Base-by-base conservation (phyloP, 30 jellyfish, hydroid and myxozoan species). In the Nemopilema nomurai region DNA sequence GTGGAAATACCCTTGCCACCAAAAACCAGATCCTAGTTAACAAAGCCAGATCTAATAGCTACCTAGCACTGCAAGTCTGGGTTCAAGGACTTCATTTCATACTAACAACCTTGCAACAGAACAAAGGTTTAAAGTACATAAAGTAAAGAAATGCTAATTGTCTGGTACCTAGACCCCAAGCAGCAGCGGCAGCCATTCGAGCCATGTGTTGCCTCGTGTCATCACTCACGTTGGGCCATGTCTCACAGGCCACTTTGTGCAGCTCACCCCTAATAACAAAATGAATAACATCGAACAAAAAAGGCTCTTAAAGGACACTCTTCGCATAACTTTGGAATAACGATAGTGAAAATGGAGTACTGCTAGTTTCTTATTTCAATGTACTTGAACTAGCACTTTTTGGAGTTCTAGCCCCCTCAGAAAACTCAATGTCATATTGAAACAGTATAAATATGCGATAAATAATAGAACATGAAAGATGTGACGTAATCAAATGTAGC, bases 181-280 rank as follows among this genome's bases (percentile, higher is more conserved):
- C 96, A 24, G 98, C 98, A 6, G 98, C 95, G 4, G 98, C 98
- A 25, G 98, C 98, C 88, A 94, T 93, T 64, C 98, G 65, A 27
- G 98, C 98, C 98, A 93, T 93, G 27, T 93, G 92, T 69, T 89
- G 97, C 29, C 98, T 80, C n/a, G 93, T 78, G 51, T 81, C 93
- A 68, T 93, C 98, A 28, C 97, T 76, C 13, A 93, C 98, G 25
- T 62, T 69, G n/a, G 95, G 97, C 98, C 98, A 93, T 23, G 90
- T 89, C 22, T 93, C 96, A 51, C 97, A 87, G 52, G 98, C 98
- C 50, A 93, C 88, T 25, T 88, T 93, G 89, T 93, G 94, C 19
- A 93, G 91, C 24, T 93, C 97, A 83, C 98, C 96, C 98, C 98
- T 93, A 72, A n/a, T n/a, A n/a, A 18, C 69, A 33, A 13, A 66